These are phyloP conservation scores for Etheostoma perlongum DNA, from an alignment of 2,797 vertebrate genomes.

Conservation along the genomic window DNA sequence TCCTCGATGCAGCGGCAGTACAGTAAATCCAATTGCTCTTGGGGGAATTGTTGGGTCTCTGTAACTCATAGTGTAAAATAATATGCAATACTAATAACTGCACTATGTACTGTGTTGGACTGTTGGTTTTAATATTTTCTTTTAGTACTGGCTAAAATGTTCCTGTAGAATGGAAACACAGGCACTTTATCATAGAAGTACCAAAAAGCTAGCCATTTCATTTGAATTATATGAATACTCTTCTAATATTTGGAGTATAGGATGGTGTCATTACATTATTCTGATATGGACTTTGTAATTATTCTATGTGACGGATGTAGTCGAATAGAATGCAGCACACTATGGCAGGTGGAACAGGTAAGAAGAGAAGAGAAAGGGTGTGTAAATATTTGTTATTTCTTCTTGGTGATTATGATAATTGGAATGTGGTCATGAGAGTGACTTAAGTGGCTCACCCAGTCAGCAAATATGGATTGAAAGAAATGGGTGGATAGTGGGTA, in stretches of 20 bases:
- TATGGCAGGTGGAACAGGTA: not conserved
- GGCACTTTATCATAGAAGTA: too few species aligned
- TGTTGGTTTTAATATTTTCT: not conserved
- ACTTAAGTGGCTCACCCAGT: slow-evolving; percentile 14
- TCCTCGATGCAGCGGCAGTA: too few species aligned
- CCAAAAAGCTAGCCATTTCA: too few species aligned
- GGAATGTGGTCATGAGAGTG: slow-evolving; percentile 33
- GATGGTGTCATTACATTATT: not conserved
- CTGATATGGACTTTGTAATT: not conserved
- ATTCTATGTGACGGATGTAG: not conserved
- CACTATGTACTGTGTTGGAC: too few species aligned
- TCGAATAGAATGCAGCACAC: not conserved
- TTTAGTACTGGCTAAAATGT: not conserved
- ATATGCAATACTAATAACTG: not conserved
- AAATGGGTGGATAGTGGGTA: not conserved
- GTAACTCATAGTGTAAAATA: too few species aligned
- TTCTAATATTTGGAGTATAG: not conserved
- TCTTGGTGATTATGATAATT: slow-evolving; percentile 1
- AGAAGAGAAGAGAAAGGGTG: not conserved
- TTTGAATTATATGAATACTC: too few species aligned
- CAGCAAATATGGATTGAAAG: slow-evolving; percentile 14
- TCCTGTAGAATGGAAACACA: not conserved
- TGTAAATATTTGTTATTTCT: not conserved
- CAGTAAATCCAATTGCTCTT: too few species aligned
- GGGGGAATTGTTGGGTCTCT: too few species aligned